phyloP scores from a whole-genome alignment of 1,140 invertebrate genomes.

The Caenorhabditis brenneri region DNA sequence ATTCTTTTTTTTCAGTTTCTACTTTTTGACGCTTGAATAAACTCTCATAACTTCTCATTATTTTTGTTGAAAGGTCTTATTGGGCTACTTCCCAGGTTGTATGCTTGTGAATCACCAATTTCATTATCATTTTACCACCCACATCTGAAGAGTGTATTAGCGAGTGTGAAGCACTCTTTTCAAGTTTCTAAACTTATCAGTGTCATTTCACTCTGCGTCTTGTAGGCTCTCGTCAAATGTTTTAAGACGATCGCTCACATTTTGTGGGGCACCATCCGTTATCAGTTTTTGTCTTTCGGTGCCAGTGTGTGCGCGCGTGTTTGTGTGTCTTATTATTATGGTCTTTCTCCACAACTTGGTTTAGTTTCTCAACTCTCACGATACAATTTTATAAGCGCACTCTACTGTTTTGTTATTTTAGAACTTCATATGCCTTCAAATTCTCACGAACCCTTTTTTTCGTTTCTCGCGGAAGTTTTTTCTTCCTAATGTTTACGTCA shows the following conservation, averaged over 20 bases:
- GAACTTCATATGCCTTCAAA: no score
- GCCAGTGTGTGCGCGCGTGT: not conserved
- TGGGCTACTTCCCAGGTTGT: not conserved
- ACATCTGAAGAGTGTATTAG: conserved; percentile 19
- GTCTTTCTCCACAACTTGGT: conserved; percentile 17
- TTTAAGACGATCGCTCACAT: conserved; percentile 21
- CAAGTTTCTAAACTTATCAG: conserved; percentile 31
- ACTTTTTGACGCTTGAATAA: not conserved
- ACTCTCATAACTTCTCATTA: not conserved
- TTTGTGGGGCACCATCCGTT: not conserved
- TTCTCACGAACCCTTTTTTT: not conserved
- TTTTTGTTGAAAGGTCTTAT: not conserved
- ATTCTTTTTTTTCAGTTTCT: not conserved
- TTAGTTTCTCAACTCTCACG: not conserved
- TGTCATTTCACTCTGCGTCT: not conserved
- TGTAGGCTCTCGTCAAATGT: not conserved
- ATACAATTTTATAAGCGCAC: not conserved
- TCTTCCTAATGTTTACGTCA: not conserved
- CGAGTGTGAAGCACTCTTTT: not conserved
- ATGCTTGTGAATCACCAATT: conserved; percentile 23
- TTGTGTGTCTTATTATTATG: conserved; percentile 16
- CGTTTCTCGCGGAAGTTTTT: not conserved
- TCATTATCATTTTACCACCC: conserved; percentile 38
- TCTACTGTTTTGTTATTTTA: not conserved
- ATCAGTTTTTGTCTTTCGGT: conserved; percentile 18